Evolutionary conservation across 64 coral and sea anemone species (phyloP).

Genomic region (Montipora efflorescens): DNA sequence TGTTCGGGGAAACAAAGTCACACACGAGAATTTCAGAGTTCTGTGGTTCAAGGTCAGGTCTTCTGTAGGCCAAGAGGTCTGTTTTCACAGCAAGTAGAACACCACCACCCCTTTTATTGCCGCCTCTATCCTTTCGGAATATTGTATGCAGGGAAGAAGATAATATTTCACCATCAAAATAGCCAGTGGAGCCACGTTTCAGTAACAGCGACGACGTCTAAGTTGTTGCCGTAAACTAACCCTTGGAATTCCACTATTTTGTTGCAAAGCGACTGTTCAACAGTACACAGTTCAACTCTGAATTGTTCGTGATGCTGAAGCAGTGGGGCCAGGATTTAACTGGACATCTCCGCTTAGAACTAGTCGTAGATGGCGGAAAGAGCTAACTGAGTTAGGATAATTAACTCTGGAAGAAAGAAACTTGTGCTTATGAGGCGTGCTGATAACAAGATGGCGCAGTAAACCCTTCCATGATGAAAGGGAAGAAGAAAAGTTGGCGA

Average conservation of each 20-base stretch:
- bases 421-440: not conserved
- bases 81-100: no score
- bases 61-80: no score
- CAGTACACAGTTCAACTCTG: slow-evolving; percentile 29
- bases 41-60: no score
- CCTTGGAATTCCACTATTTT: slow-evolving; percentile 34
- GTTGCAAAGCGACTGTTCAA: slow-evolving; percentile 37
- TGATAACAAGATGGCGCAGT: not conserved
- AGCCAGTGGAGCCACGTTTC: no score
- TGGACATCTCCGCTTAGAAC: not conserved
- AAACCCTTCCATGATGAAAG: slow-evolving; percentile 8
- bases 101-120: no score
- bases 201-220: no score
- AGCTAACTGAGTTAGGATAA: slow-evolving; percentile 13
- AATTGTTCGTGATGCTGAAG: slow-evolving; percentile 9
- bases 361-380: not conserved
- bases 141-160: no score
- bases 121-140: no score
- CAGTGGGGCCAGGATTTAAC: not conserved
- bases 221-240: not conserved
- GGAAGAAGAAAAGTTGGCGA: slow-evolving; percentile 1
- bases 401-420: not conserved
- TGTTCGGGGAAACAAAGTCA: no score
- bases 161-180: no score
- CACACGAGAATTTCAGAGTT: no score